These are phyloP conservation scores for Coelogynopora nodosa DNA, from an alignment of 2,888 invertebrate species.

Conservation along the genomic window DNA sequence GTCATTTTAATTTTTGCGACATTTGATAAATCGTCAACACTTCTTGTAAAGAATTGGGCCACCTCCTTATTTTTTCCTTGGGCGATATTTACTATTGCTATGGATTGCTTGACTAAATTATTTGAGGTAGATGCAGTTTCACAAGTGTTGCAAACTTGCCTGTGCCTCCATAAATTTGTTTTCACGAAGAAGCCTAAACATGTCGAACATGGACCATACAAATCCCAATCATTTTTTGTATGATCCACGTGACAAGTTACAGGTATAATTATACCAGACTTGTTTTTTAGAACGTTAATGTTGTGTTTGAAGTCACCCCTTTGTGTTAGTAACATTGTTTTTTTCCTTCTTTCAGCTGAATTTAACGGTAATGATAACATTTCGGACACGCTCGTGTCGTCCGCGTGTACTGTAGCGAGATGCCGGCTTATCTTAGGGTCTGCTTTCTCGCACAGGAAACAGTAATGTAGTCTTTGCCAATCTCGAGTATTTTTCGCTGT, in stretches of 20 bases:
- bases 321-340: not conserved
- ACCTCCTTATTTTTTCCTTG: not conserved
- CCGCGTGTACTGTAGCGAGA: not conserved
- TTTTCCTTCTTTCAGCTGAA: not conserved
- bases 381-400: not conserved
- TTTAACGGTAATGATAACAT: not conserved
- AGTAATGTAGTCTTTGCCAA: not conserved
- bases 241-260: too few species aligned
- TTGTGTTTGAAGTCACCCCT: not conserved
- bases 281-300: not conserved
- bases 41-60: not conserved
- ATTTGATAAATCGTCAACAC: not conserved
- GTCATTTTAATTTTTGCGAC: not conserved
- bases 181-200: not conserved
- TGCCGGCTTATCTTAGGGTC: not conserved
- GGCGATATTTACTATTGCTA: not conserved
- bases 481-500: not conserved
- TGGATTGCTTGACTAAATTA: not conserved
- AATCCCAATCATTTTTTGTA: not conserved
- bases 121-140: not conserved
- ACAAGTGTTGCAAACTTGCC: not conserved
- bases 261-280: not conserved
- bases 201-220: not conserved
- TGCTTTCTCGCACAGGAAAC: not conserved
- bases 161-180: not conserved